phyloP scores from a whole-genome alignment of 30 jellyfish, hydroid and myxozoan genomes.

The Rhopilema esculentum region DNA sequence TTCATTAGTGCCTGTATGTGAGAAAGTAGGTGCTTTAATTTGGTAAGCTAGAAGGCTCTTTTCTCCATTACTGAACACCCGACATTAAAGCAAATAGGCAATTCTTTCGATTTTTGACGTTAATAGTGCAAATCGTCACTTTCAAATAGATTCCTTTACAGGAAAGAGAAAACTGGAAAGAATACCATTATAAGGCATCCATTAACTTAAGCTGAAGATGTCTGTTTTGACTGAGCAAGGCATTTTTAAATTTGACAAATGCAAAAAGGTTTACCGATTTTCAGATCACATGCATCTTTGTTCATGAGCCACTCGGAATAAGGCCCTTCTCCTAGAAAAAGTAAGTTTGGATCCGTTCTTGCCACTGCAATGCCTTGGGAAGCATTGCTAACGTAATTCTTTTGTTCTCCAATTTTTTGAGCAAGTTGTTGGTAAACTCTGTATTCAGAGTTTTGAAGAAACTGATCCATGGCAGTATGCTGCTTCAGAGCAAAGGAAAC shows the following conservation, averaged over 20 bases:
- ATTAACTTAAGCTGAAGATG: too few relatives aligned
- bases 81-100: too few relatives aligned
- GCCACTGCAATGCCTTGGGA: conserved; percentile 32
- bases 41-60: too few relatives aligned
- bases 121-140: too few relatives aligned
- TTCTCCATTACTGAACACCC: too few relatives aligned
- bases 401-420: conserved; percentile 30
- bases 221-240: neutral
- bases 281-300: conserved; percentile 33
- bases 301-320: conserved; percentile 54
- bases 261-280: conserved; percentile 37
- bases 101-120: too few relatives aligned
- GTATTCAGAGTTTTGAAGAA: conserved; percentile 33
- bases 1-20: too few relatives aligned
- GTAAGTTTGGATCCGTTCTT: conserved; percentile 8
- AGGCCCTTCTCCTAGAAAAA: conserved; percentile 51
- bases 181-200: neutral
- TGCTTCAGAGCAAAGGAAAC: conserved; percentile 28
- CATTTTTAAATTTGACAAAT: neutral
- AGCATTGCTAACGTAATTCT: conserved; percentile 16
- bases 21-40: too few relatives aligned
- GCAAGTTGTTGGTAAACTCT: conserved; percentile 9
- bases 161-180: neutral
- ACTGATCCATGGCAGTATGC: conserved; percentile 48
- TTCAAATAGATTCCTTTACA: too few relatives aligned